These are phyloP conservation scores for Microcebus tavaratra DNA, from an alignment of 2,113 vertebrate genomes.

Conservation along the genomic window DNA sequence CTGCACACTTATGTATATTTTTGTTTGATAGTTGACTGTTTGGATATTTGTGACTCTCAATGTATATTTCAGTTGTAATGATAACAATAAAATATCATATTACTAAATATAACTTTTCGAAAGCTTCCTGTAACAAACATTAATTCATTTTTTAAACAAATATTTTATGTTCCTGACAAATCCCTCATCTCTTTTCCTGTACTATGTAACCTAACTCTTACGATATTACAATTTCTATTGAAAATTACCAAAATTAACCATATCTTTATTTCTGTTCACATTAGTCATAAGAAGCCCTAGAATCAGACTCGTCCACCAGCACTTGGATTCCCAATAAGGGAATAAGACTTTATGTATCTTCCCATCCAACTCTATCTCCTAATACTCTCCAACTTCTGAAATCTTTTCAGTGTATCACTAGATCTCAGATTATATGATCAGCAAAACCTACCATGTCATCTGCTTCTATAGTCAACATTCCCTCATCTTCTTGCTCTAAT, in stretches of 20 bases:
- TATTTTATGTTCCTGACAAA: slow-evolving; percentile 1
- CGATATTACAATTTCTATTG: not conserved
- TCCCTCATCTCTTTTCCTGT: not conserved
- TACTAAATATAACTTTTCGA: slow-evolving; percentile 8
- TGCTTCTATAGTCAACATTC: not conserved
- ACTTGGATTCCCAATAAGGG: not conserved
- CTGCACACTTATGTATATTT: not conserved
- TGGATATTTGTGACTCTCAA: not conserved
- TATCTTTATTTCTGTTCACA: not conserved
- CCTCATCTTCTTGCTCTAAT: not conserved
- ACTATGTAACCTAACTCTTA: not conserved
- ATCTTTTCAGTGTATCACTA: not conserved
- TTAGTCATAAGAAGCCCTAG: not conserved
- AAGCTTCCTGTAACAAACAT: not conserved
- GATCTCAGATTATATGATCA: not conserved
- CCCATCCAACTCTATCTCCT: not conserved
- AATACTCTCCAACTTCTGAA: not conserved
- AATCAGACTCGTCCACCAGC: not conserved
- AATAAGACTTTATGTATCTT: not conserved
- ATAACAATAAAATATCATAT: not conserved
- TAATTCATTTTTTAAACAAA: not conserved
- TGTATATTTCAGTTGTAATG: not conserved
- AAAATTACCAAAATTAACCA: not conserved
- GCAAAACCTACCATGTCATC: not conserved
- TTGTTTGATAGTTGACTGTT: not conserved